A percentile compares a stretch with the other conserved stretches of the same genome.
Conservation (phyloP, 2,113 vertebrate species). For the Anthoscopus minutus region DNA sequence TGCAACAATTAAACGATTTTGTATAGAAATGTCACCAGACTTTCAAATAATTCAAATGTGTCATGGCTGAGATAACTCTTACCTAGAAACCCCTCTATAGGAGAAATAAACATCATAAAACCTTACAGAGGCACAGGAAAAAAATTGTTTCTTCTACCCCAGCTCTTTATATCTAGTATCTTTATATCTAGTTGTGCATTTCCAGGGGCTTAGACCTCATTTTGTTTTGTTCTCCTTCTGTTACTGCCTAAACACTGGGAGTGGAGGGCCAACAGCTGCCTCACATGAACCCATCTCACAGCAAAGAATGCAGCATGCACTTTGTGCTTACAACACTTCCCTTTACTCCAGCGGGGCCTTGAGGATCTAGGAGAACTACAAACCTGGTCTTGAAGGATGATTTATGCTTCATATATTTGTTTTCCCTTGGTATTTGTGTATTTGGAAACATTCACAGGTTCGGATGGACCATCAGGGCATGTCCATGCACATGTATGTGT, state of each 20-base stretch:
- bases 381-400: not conserved
- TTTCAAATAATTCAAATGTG: not conserved
- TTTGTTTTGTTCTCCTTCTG: not conserved
- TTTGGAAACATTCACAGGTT: not conserved
- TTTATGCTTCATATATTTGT: not conserved
- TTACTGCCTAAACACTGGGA: not conserved
- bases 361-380: not conserved
- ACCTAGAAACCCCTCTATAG: not conserved
- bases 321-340: not conserved
- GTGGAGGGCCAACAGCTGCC: not conserved
- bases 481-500: fast-evolving
- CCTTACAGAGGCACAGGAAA: not conserved
- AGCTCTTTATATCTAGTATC: not conserved
- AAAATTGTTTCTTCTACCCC: not conserved
- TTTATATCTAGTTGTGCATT: not conserved
- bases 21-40: not conserved
- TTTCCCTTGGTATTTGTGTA: not conserved
- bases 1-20: not conserved
- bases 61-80: not conserved
- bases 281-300: not conserved
- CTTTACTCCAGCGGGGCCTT: not conserved
- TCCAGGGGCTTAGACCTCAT: not conserved
- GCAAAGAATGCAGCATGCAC: not conserved
- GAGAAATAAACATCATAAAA: not conserved
- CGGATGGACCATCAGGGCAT: not conserved